phyloP scores from a whole-genome alignment of 2,797 vertebrate species.

The Tenualosa ilisha region DNA sequence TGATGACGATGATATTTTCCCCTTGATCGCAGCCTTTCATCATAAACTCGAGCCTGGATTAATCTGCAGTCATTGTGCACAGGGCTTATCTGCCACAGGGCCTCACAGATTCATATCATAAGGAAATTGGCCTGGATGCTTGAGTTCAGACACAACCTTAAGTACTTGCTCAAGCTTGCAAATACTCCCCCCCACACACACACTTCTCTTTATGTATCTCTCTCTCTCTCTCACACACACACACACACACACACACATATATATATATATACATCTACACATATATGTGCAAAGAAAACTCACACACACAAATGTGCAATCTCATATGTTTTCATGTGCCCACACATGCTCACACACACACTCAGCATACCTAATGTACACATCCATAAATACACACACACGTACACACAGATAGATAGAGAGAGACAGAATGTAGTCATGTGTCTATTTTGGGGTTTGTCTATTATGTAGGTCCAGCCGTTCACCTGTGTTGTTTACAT shows the following conservation, averaged over 20 bases:
- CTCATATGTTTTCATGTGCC: too few relatives aligned
- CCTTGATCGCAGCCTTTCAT: background rate
- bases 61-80: background rate
- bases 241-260: background rate
- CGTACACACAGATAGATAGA: too few relatives aligned
- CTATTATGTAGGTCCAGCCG: background rate
- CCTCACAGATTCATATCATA: background rate
- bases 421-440: background rate
- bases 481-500: constrained; percentile 52
- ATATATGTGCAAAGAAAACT: too few relatives aligned
- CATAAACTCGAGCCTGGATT: background rate
- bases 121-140: background rate
- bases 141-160: background rate
- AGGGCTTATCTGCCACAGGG: background rate
- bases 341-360: background rate
- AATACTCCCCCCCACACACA: background rate
- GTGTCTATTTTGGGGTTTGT: constrained; percentile 24
- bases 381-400: background rate
- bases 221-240: background rate
- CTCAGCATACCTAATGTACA: background rate
- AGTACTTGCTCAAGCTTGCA: background rate
- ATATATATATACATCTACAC: too few relatives aligned
- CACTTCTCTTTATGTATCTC: background rate
- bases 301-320: background rate
- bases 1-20: background rate